phyloP scores from a whole-genome alignment of 2,888 invertebrate species.

The Callosobruchus maculatus region DNA sequence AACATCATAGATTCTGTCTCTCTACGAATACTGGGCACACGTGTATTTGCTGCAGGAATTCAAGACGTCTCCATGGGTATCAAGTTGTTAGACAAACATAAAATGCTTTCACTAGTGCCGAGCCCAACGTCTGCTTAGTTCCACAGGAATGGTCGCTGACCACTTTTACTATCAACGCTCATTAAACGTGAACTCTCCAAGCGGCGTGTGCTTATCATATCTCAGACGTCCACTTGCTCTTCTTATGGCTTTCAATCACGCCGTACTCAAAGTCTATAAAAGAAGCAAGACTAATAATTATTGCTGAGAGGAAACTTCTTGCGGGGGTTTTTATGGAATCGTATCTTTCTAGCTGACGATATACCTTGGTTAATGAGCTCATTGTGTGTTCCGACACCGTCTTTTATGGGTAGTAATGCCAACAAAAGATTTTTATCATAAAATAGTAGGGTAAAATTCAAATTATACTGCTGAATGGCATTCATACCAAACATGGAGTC shows the following conservation, averaged over 20 bases:
- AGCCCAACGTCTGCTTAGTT: not conserved
- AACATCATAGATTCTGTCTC: too few relatives aligned
- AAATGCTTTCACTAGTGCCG: not conserved
- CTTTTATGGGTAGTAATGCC: not conserved
- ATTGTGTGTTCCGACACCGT: not conserved
- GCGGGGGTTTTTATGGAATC: not conserved
- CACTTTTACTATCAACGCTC: not conserved
- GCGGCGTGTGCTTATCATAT: not conserved
- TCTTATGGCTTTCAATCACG: not conserved
- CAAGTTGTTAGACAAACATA: not conserved
- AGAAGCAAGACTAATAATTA: not conserved
- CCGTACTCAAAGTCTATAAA: not conserved
- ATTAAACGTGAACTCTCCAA: not conserved
- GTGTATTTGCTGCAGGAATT: too few relatives aligned
- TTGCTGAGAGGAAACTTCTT: not conserved
- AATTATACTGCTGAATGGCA: not conserved
- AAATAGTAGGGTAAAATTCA: not conserved
- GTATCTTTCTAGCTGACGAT: not conserved
- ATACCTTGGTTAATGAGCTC: not conserved
- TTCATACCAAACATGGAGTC: too few relatives aligned
- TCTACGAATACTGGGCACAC: too few relatives aligned
- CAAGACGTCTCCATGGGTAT: not conserved
- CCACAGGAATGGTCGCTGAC: not conserved
- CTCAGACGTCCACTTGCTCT: not conserved
- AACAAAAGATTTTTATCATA: not conserved